Evolutionary conservation across 2,888 invertebrate genomes (phyloP), one percentile per base, ranked within the genome.

Genomic region (Apantesis nais): DNA sequence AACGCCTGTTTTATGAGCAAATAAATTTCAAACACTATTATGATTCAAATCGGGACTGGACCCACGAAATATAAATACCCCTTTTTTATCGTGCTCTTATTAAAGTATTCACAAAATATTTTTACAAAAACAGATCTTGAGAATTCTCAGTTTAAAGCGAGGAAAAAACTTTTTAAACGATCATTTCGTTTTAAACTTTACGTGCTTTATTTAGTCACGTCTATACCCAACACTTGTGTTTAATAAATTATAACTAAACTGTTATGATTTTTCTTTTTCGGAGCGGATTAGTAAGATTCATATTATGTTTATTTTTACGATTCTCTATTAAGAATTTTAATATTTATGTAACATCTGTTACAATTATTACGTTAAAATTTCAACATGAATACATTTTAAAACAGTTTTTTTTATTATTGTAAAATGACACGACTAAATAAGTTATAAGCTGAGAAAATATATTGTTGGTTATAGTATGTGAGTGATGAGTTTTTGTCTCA

Each of bases 11-110:
- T 95, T 95, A 95, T 90, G 94, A 94, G 85, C 92, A 90, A 93
- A 95, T 95, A 95, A 94, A 94, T 95, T 94, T 93, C 88, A 86
- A 93, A 93, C 90, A 92, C 94, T 92, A 95, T 95, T 95, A 94
- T 94, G 89, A 95, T 95, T 95, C 93, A 95, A 94, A 95, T 94
- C 86, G 88, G 79, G 85, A 84, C 86, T 84, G 90, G 90, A 89
- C 92, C 90, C 92, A 90, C 91, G 89, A 90, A 89, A 90, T 89
- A 92, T 88, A 89, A 89, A 90, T 92, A 92, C 88, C 90, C 92
- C 90, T 89, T 92, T n/a, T 91, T 90, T 90, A 89, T 89, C 87
- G 82, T 85, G 74, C 83, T 80, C 85, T 80, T 85, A 88, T 91
- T 89, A 85, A 87, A 90, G 86, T 82, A 86, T 89, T 90, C 88